These are phyloP conservation scores for Bruchidius siliquastri DNA, from an alignment of 2,888 invertebrate genomes.

Conservation along the genomic window DNA sequence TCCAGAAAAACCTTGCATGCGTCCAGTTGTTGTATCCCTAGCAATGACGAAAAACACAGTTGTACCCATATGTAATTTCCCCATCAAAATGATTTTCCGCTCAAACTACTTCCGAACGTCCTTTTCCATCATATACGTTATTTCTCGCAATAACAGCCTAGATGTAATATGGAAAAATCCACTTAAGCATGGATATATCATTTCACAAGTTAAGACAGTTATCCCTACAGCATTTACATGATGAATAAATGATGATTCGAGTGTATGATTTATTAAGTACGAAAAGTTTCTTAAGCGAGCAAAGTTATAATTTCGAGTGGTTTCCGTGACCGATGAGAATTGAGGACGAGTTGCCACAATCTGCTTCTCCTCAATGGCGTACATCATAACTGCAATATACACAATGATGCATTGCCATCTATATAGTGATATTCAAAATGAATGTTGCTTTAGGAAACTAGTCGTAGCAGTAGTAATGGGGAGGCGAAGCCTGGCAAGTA, in stretches of 20 bases:
- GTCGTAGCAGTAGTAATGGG: too few relatives aligned
- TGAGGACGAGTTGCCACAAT: not conserved
- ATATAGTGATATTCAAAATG: too few relatives aligned
- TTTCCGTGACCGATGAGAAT: not conserved
- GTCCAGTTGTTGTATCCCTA: not conserved
- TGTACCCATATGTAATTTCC: not conserved
- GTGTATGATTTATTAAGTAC: not conserved
- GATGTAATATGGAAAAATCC: not conserved
- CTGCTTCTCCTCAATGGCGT: not conserved
- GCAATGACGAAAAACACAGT: not conserved
- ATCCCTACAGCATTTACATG: not conserved
- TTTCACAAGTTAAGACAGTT: not conserved
- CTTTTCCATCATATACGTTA: not conserved
- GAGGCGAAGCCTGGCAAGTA: too few relatives aligned
- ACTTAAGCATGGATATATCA: not conserved
- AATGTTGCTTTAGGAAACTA: too few relatives aligned
- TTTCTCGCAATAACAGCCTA: not conserved
- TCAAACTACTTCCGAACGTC: not conserved
- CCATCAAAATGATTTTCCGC: not conserved
- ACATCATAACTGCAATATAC: not conserved
- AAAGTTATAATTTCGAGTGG: not conserved
- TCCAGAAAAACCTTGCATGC: not conserved
- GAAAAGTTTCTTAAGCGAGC: not conserved
- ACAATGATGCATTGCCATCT: too few relatives aligned
- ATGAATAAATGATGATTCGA: not conserved